Evolutionary conservation across 2,113 vertebrate genomes (phyloP).

Genomic region (Zosterops borbonicus): DNA sequence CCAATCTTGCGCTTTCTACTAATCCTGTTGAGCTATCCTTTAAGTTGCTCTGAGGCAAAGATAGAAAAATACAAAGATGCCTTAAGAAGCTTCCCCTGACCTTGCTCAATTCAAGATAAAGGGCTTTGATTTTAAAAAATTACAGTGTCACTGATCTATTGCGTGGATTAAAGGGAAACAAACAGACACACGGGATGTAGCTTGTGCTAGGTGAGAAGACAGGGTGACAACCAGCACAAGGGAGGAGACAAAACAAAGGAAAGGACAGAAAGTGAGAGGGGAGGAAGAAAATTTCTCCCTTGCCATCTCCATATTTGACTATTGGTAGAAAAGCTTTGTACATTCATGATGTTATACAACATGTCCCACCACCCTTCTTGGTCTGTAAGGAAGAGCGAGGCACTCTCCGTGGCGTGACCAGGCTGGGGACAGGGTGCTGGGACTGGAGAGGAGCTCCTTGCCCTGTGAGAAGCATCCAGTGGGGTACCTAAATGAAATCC

Average conservation of each 20-base stretch:
- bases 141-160: slow-evolving; percentile 29
- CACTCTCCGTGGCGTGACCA: accelerated
- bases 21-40: slow-evolving; percentile 64
- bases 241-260: neutral
- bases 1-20: slow-evolving; percentile 30
- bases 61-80: slow-evolving; percentile 42
- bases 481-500: neutral
- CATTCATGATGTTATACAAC: neutral
- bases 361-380: neutral
- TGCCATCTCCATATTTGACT: accelerated
- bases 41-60: slow-evolving; percentile 53
- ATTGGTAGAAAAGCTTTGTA: neutral
- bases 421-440: neutral
- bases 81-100: slow-evolving; percentile 52
- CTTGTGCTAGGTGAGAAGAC: neutral
- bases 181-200: neutral
- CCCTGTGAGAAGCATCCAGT: accelerated
- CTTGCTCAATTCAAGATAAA: slow-evolving; percentile 61
- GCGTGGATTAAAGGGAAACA: slow-evolving; percentile 19
- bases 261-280: neutral
- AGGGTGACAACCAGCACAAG: neutral
- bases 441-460: neutral
- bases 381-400: neutral
- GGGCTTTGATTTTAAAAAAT: slow-evolving; percentile 58
- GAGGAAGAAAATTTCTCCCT: neutral